Evolutionary conservation across 2,797 vertebrate genomes (phyloP).

Genomic region (Oceanodroma leucorhoa): DNA sequence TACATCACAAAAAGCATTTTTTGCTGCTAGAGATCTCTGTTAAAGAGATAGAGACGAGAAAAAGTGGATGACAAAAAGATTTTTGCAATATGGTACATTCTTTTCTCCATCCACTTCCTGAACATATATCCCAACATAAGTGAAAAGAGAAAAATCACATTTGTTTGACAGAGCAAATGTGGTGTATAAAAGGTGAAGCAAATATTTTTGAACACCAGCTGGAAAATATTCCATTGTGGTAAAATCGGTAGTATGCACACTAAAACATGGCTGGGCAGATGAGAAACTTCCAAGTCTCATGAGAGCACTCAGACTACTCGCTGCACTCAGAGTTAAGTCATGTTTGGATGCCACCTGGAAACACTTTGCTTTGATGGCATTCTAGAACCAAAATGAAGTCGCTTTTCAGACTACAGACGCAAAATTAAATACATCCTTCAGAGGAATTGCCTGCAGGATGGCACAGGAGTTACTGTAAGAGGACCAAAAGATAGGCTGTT

Average conservation of each 20-base stretch:
- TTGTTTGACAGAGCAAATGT: not conserved
- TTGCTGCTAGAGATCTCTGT: not conserved
- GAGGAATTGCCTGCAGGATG: not conserved
- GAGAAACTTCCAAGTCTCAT: not conserved
- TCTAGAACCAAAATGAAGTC: not conserved
- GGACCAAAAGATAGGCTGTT: not conserved
- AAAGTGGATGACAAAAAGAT: not conserved
- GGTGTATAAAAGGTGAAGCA: not conserved
- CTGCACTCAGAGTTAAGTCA: not conserved
- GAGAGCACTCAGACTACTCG: not conserved
- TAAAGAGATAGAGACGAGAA: not conserved
- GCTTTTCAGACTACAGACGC: not conserved
- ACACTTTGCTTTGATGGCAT: not conserved
- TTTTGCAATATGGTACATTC: not conserved
- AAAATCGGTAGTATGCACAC: not conserved
- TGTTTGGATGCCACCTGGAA: not conserved
- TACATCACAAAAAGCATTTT: not conserved
- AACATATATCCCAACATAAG: not conserved
- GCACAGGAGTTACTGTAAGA: not conserved
- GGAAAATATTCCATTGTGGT: not conserved
- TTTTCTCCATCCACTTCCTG: not conserved
- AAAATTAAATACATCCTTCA: not conserved
- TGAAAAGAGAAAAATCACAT: not conserved
- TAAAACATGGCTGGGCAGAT: not conserved
- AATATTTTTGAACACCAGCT: not conserved